A percentile compares a stretch with the other conserved stretches of the same genome.
phyloP scores from a whole-genome alignment of 1,140 invertebrate genomes.

The Drosophila paulistorum region DNA sequence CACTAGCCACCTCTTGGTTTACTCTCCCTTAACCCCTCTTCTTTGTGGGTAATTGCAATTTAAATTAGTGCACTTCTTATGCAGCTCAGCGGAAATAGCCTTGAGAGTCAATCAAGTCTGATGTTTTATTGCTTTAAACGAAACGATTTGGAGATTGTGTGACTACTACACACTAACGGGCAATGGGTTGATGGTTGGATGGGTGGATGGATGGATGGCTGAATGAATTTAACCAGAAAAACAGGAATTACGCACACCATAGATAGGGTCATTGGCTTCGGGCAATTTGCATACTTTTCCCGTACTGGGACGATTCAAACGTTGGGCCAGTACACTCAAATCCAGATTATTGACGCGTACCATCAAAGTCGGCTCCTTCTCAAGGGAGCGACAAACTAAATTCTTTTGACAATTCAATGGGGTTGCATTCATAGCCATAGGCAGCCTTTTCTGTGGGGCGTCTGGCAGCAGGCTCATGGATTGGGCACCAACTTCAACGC shows the following conservation, averaged over 20 bases:
- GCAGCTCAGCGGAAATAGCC: slow-evolving; percentile 41
- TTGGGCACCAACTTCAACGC: slow-evolving; percentile 54
- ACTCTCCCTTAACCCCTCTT: not conserved
- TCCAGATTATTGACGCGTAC: slow-evolving; percentile 64
- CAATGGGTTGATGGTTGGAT: not conserved
- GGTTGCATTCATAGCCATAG: not conserved
- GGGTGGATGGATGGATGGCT: too few species aligned
- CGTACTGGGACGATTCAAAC: slow-evolving; percentile 44
- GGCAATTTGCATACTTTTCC: slow-evolving; percentile 67
- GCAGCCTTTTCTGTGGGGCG: slow-evolving; percentile 7
- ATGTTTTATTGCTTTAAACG: slow-evolving; percentile 56
- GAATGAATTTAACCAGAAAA: slow-evolving; percentile 7
- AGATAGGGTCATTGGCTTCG: slow-evolving; percentile 67
- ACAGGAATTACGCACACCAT: slow-evolving; percentile 59
- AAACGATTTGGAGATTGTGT: slow-evolving; percentile 49
- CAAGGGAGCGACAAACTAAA: slow-evolving; percentile 42
- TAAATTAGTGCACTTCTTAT: slow-evolving; percentile 77
- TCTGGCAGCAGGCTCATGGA: slow-evolving; percentile 49
- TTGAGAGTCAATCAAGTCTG: slow-evolving; percentile 26
- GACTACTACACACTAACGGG: slow-evolving; percentile 5
- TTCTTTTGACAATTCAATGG: slow-evolving; percentile 39
- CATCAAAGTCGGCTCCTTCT: slow-evolving; percentile 65
- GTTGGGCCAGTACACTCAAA: slow-evolving; percentile 48
- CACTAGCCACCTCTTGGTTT: not conserved
- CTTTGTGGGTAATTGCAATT: slow-evolving; percentile 65